phyloP scores from a whole-genome alignment of 2,888 invertebrate species.

The Pachymerium ferrugineum region DNA sequence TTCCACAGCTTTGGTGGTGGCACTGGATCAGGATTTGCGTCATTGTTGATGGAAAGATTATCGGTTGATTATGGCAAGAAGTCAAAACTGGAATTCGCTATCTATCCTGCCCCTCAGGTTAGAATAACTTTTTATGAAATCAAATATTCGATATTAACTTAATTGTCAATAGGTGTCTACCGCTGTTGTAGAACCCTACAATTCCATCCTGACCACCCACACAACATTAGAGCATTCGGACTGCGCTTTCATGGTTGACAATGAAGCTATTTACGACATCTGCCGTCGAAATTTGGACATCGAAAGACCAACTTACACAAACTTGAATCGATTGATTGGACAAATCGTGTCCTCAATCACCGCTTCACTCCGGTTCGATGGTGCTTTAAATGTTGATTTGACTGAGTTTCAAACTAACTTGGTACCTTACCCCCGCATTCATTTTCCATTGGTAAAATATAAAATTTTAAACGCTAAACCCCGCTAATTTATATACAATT shows the following conservation, averaged over 20 bases:
- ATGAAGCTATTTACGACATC: slow-evolving; percentile 55
- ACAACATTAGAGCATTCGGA: slow-evolving; percentile 89
- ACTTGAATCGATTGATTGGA: slow-evolving; percentile 57
- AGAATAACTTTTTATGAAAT: too few relatives aligned
- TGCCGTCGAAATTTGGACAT: slow-evolving; percentile 93
- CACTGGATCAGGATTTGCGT: slow-evolving; percentile 46
- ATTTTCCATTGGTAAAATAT: slow-evolving; percentile 77
- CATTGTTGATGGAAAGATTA: slow-evolving; percentile 73
- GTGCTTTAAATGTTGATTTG: slow-evolving; percentile 82
- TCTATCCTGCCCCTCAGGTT: slow-evolving; percentile 84
- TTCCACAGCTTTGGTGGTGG: slow-evolving; percentile 45
- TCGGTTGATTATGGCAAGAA: slow-evolving; percentile 80
- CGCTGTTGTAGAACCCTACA: slow-evolving; percentile 54
- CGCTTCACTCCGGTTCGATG: slow-evolving; percentile 86
- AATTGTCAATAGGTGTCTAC: slow-evolving; percentile 47
- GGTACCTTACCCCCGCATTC: slow-evolving; percentile 87
- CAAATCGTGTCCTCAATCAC: slow-evolving; percentile 64
- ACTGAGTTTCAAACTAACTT: slow-evolving; percentile 76
- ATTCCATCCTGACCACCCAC: slow-evolving; percentile 73
- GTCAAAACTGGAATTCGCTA: slow-evolving; percentile 81
- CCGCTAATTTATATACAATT: too few relatives aligned
- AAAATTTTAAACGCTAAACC: too few relatives aligned
- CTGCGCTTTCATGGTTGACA: slow-evolving; percentile 73
- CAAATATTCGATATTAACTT: neutral
- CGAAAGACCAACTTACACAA: slow-evolving; percentile 91